Evolutionary conservation across 2,113 vertebrate species (phyloP).

Genomic region (Ictalurus punctatus): DNA sequence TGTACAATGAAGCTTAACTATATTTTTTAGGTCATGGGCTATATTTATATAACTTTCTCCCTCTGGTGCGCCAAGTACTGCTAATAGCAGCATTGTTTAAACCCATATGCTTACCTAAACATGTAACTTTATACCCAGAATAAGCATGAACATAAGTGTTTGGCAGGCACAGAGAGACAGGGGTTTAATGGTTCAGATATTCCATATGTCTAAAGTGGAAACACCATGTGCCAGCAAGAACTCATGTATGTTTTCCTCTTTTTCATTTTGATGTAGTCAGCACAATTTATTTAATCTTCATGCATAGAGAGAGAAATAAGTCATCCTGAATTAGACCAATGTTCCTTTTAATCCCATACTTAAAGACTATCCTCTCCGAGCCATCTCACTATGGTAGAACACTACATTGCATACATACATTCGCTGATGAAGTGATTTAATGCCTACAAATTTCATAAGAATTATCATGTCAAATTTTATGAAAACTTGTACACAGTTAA

Average conservation of each 20-base stretch:
- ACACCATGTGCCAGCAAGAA: background rate
- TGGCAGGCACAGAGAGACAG: background rate
- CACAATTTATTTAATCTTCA: background rate
- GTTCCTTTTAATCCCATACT: background rate
- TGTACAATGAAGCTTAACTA: slow-evolving; percentile 12
- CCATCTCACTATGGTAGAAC: background rate
- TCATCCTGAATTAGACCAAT: background rate
- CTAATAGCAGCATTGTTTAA: slow-evolving; percentile 15
- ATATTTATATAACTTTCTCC: slow-evolving; percentile 11
- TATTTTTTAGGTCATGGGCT: slow-evolving; percentile 28
- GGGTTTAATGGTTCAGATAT: background rate
- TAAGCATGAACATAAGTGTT: slow-evolving; percentile 14
- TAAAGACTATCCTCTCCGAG: background rate
- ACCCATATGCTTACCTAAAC: slow-evolving; percentile 13
- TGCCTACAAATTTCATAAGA: background rate
- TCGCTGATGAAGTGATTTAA: background rate
- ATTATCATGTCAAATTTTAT: background rate
- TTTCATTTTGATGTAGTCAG: background rate
- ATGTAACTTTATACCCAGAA: background rate
- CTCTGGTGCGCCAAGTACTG: background rate
- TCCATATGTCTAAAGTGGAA: background rate
- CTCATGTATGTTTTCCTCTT: background rate
- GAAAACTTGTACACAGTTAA: background rate
- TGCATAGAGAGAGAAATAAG: background rate
- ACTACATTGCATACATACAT: background rate